Percentiles rank a stretch among this genome's conserved stretches.
phyloP scores from a whole-genome alignment of 2,113 vertebrate genomes.

The Neomonachus schauinslandi region DNA sequence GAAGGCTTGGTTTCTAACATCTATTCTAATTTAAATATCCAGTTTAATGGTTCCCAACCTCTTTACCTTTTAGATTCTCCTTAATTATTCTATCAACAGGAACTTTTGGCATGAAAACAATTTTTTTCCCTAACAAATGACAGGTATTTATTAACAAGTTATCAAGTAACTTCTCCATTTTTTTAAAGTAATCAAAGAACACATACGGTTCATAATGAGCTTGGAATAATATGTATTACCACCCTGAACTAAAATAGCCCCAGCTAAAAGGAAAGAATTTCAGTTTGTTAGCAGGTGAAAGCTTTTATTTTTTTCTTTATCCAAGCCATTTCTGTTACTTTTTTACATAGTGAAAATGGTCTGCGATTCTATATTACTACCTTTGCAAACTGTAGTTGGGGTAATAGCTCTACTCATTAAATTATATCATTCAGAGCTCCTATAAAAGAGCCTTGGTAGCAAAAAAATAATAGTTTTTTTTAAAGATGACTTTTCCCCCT shows the following conservation, averaged over 20 bases:
- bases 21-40: not conserved
- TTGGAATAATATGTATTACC: not conserved
- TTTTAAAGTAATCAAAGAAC: not conserved
- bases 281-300: not conserved
- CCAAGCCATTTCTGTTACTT: constrained; percentile 11
- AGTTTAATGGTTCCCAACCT: not conserved
- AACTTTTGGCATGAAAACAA: not conserved
- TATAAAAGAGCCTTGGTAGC: not conserved
- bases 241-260: not conserved
- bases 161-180: constrained; percentile 1
- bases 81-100: constrained; percentile 8
- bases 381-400: not conserved
- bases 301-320: not conserved
- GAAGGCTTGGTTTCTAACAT: not conserved
- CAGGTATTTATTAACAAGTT: not conserved
- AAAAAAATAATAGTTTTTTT: not conserved
- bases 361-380: not conserved
- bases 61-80: not conserved
- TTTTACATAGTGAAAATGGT: not conserved
- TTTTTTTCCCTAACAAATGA: not conserved
- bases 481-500: not conserved
- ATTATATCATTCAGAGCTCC: not conserved
- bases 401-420: not conserved
- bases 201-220: not conserved
- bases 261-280: not conserved